Base-by-base conservation (phyloP, 1,140 invertebrate species). In the Drosophila insularis region DNA sequence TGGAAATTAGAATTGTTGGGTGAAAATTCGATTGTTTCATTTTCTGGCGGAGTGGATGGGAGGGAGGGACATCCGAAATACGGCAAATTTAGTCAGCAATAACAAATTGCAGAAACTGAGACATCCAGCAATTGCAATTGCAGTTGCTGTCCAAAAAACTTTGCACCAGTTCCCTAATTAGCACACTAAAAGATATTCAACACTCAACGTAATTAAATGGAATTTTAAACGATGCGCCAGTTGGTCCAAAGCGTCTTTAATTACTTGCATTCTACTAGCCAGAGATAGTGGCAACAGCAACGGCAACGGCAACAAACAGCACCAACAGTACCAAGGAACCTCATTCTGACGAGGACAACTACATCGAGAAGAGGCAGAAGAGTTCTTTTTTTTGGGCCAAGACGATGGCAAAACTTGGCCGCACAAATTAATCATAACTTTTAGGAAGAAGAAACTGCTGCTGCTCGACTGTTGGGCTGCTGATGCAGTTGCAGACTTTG, bases 391-490 rank as follows among this genome's bases (percentile, higher is more conserved):
- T 27, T 27, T 6, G 0, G 61, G 80, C 75, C 68, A 81, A 78
- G 69, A 72, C 60, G 75, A 4, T 62, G 59, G 46, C 74, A 74
- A 87, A 87, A 87, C 80, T 87, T 87, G 80, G 71, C 64, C 67
- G 69, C 75, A 80, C 84, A 87, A 87, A 87, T 87, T 87, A 87
- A 87, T 87, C 82, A 87, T 87, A 87, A 87, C 84, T 87, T 87
- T 87, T 39, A 32, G 10, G 35, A 35, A 35, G 79, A 66, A 71
- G 78, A 73, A 65, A 61, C 74, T 68, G 56, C 74, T 76, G 72
- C 60, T 64, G 59, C 66, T 62, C 10, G 32, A 56, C 21, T 56
- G 43, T 65, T 54, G 5, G 19, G 67, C 62, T 64, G 50, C 37
- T 69, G 71, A 19, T 75, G 71, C 72, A 50, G 17, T 50, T 50